Evolutionary conservation across 1,140 invertebrate genomes (phyloP), one percentile per base, ranked within the genome.

Genomic region (Linepithema humile): DNA sequence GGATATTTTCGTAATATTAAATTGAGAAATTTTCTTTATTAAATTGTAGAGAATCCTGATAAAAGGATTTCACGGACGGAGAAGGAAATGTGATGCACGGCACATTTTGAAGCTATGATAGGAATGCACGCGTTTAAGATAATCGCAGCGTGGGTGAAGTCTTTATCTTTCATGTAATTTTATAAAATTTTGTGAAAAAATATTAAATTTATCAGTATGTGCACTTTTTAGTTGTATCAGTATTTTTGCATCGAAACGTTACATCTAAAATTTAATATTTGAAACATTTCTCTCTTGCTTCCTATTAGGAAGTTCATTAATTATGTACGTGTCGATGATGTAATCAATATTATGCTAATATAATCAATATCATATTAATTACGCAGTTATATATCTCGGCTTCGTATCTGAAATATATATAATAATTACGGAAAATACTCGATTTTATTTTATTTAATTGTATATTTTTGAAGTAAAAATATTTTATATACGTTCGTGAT

Each of bases 1-100:
- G 57, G 6, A 45, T 77, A 38, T 26, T 50, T 50, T 17, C 32
- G 15, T 3, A 2, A 62, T 75, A 1, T 20, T 17, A 10, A 38
- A n/a, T 29, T 17, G 59, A 50, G 43, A 77, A 77, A 65, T 77
- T 77, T 77, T 23, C 32, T 5, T 65, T 38, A 77, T 50, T 29
- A 35, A 5, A 50, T 50, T 15, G 12, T 12, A 43, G 26, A 0
- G 20, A 26, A 50, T 53, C 6, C 20, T 26, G 59, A 26, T 26
- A 15, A 53, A n/a, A 50, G 12, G 0, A 40, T 60, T 20, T 59
- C 1, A 2, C 3, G 5, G n/a, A n/a, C 12, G 26, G 35, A 3
- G 35, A 5, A 59, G 23, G 5, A 9, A 20, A 29, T 10, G 48
- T 0, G 7, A 9, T 17, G 1, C 40, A 43, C 40, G 50, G 17